Evolutionary conservation across 92 coral and sea anemone species (phyloP), one percentile per base, ranked within the genome.

Genomic region (Muricea muricata): DNA sequence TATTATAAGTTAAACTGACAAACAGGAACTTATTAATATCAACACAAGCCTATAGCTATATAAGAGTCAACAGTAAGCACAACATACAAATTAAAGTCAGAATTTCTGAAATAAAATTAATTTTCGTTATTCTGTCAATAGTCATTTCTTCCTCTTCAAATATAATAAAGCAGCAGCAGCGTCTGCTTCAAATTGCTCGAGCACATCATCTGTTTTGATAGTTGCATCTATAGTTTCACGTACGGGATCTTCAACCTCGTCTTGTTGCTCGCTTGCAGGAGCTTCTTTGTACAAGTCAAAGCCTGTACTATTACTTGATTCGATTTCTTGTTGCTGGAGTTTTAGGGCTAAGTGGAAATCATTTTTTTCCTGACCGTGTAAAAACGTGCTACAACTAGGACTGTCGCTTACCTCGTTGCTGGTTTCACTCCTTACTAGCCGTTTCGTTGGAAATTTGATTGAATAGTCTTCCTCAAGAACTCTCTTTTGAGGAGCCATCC

Each of bases 291-390:
- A 21, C 41, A n/a, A 45, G n/a, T n/a, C n/a, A n/a, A n/a, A n/a
- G n/a, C n/a, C n/a, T n/a, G n/a, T n/a, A n/a, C n/a, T n/a, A n/a
- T n/a, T 32, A 32, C 21, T n/a, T 50, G 80, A 46, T 79, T 55
- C 56, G 48, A 85, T 66, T 88, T 88, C 92, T 56, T 75, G 50
- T 67, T 78, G 80, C 78, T 88, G 92, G 25, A 85, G 74, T 78
- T 88, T 32, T 39, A 84, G 41, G 3, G 92, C 92, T 1, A 88
- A 70, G n/a, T 55, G 56, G 47, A 88, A 88, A 75, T 88, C 91
- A 65, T 57, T 32, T 57, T 57, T 57, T 28, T 20, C 65, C 25
- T 57, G 65, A 21, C 31, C 1, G 25, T 57, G 30, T 57, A 57
- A 8, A 48, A 57, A 57, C 14, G 25, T n/a, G n/a, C n/a, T n/a